Conservation (phyloP, 2,888 invertebrate species). For the Agrilus cyanescens region DNA sequence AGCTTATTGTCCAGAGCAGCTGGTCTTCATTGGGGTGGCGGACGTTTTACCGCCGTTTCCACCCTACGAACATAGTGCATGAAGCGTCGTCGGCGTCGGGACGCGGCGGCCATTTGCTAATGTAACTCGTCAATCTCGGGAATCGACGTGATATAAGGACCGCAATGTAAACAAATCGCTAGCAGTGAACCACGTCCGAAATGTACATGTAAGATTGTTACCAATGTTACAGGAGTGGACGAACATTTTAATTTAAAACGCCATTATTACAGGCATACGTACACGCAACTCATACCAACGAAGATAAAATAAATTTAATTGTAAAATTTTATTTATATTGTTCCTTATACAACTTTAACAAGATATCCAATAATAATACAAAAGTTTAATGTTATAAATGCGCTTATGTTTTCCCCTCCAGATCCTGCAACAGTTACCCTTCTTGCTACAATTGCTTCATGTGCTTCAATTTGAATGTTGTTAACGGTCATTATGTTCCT, state of each 20-base stretch:
- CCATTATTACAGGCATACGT: too few species aligned
- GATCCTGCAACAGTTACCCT: not conserved
- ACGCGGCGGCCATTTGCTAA: slow-evolving; percentile 31
- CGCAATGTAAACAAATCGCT: too few species aligned
- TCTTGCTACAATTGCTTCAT: slow-evolving; percentile 25
- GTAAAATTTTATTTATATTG: too few species aligned
- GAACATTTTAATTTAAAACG: too few species aligned
- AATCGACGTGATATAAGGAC: too few species aligned
- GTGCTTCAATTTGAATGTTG: slow-evolving; percentile 29
- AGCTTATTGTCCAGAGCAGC: slow-evolving; percentile 30
- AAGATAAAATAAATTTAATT: too few species aligned
- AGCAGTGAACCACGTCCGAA: too few species aligned
- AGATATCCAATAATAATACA: not conserved
- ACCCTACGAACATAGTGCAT: slow-evolving; percentile 1
- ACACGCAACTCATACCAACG: too few species aligned
- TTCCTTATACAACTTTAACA: too few species aligned
- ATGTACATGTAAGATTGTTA: too few species aligned
- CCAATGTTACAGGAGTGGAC: too few species aligned
- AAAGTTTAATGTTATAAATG: not conserved
- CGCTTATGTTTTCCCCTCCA: not conserved
- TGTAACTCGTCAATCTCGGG: slow-evolving; percentile 34
- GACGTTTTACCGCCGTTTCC: slow-evolving; percentile 5
- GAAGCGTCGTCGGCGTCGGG: slow-evolving; percentile 9
- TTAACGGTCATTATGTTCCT: slow-evolving; percentile 33
- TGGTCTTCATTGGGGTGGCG: slow-evolving; percentile 19